A percentile compares a stretch with the other conserved stretches of the same genome.
phyloP scores from a whole-genome alignment of 2,888 invertebrate genomes.

The Aleiodes alternator region DNA sequence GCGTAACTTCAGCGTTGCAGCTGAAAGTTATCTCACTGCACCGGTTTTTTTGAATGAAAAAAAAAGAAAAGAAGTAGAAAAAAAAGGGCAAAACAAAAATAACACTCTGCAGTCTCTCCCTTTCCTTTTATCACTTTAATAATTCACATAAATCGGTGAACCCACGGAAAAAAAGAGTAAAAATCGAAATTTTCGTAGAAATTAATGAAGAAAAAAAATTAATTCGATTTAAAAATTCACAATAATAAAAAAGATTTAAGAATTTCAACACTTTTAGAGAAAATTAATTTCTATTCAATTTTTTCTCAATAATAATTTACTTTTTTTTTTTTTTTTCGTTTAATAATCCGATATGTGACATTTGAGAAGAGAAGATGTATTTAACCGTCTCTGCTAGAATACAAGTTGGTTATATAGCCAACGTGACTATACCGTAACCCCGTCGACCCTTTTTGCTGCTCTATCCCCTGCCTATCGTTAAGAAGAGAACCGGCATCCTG shows the following conservation, averaged over 20 bases:
- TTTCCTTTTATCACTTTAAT: too few relatives aligned
- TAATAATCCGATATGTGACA: conserved; percentile 12
- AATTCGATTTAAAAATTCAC: neutral
- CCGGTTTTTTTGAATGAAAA: too few relatives aligned
- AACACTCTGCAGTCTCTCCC: too few relatives aligned
- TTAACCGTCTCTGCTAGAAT: conserved; percentile 1
- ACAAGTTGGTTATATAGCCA: conserved; percentile 17
- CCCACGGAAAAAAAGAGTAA: neutral
- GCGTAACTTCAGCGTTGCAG: too few relatives aligned
- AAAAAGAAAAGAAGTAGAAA: too few relatives aligned
- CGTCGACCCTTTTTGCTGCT: conserved; percentile 29
- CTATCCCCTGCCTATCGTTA: conserved; percentile 7
- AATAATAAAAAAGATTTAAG: neutral
- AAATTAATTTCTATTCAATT: too few relatives aligned
- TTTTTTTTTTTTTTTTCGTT: too few relatives aligned
- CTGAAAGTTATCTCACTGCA: too few relatives aligned
- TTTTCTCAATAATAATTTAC: too few relatives aligned
- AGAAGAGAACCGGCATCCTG: conserved; percentile 22
- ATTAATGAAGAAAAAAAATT: neutral
- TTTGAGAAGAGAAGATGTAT: conserved; percentile 20
- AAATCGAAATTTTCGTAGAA: neutral
- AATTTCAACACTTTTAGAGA: too few relatives aligned
- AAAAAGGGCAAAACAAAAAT: too few relatives aligned
- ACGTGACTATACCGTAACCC: conserved; percentile 3
- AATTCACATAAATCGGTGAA: neutral